Conservation (phyloP, 2,113 vertebrate species). For the Osmerus mordax region DNA sequence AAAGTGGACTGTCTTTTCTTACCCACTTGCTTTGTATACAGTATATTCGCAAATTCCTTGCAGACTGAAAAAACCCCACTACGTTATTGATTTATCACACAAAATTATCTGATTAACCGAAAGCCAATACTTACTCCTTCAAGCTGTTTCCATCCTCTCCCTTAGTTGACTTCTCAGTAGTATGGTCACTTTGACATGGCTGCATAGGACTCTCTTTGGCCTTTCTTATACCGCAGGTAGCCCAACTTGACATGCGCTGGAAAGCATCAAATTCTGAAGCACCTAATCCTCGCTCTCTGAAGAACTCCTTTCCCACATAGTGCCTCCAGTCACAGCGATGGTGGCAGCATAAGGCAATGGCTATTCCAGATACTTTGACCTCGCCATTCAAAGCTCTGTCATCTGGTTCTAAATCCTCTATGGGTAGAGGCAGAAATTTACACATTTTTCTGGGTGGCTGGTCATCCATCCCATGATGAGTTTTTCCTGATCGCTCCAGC, state of each 20-base stretch:
- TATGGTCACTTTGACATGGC: slow-evolving; percentile 10
- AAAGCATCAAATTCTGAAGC: slow-evolving; percentile 83
- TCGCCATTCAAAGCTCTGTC: slow-evolving; percentile 11
- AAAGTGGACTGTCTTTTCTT: too few species aligned
- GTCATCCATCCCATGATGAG: slow-evolving; percentile 35
- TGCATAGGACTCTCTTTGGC: slow-evolving; percentile 24
- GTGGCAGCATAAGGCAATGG: slow-evolving; percentile 93
- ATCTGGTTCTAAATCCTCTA: slow-evolving; percentile 13
- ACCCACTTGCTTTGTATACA: too few species aligned
- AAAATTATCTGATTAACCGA: too few species aligned
- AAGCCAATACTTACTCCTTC: slow-evolving; percentile 66
- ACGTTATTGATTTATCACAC: too few species aligned
- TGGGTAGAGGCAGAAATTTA: slow-evolving; percentile 48
- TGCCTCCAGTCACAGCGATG: slow-evolving; percentile 95
- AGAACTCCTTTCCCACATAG: slow-evolving; percentile 91
- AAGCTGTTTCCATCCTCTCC: slow-evolving; percentile 46
- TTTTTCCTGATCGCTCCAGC: slow-evolving; percentile 67
- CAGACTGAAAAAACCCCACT: too few species aligned
- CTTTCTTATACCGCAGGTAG: slow-evolving; percentile 84
- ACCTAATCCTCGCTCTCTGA: slow-evolving; percentile 80
- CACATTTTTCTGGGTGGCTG: slow-evolving; percentile 75
- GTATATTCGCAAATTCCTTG: too few species aligned
- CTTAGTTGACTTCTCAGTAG: slow-evolving; percentile 37
- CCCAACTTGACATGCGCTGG: slow-evolving; percentile 97
- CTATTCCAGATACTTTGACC: slow-evolving; percentile 75